Evolutionary conservation across 1,140 invertebrate species (phyloP), one percentile per base, ranked within the genome.

Genomic region (Eubasilissa regina): DNA sequence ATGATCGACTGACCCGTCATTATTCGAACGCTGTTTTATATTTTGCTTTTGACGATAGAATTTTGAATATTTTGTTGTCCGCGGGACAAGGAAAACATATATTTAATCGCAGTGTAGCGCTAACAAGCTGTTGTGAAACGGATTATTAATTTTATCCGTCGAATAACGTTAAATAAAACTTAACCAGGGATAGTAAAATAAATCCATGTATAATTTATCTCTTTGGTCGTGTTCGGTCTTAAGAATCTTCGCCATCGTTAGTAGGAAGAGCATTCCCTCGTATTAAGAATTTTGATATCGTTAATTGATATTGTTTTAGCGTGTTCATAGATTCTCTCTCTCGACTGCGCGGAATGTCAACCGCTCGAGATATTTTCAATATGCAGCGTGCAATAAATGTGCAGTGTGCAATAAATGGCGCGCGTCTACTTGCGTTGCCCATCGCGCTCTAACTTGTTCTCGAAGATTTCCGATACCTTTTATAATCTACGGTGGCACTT

Each of bases 291-390:
- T 17, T 17, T 17, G 53, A 15, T 11, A 15, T 56, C n/a, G 15
- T 56, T 56, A 56, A 56, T 56, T 56, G 53, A 56, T 56, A 56
- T 56, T 56, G 53, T 19, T 35, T 35, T 35, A 35, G 6, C 25
- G 25, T 35, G 25, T 35, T 35, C 25, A 35, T 35, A 35, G 25
- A 35, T 35, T 35, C n/a, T 56, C 53, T 12, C 1, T 17, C 15
- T 10, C 15, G 15, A 56, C 1, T 4, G 15, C n/a, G 9, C 15
- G 6, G 15, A 56, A 56, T 56, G 53, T 0, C 53, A 15, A n/a
- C 4, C 53, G 11, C 19, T 4, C 15, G 53, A 56, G 53, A 56
- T 15, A 56, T 56, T 15, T 56, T 19, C 53, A 56, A 56, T 56
- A 56, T 56, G 53, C 53, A 19, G 19, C 19, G 10, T 15, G 19